These are phyloP conservation scores for Clanis bilineata DNA, from an alignment of 2,888 invertebrate genomes.

Conservation along the genomic window DNA sequence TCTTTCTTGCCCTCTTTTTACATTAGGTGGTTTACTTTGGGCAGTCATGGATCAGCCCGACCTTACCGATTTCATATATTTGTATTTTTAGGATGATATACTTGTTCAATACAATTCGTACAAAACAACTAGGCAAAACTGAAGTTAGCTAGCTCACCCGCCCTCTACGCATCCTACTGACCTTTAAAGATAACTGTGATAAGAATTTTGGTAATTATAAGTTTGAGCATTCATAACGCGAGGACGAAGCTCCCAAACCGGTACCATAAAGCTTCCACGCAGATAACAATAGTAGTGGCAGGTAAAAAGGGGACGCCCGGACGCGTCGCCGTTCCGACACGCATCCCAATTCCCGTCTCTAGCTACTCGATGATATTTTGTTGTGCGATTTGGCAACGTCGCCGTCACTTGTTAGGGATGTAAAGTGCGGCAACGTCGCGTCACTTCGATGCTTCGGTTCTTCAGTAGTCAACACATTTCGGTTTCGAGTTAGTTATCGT, in stretches of 20 bases:
- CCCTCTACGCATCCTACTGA: too few species aligned
- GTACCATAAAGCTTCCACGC: slow-evolving; percentile 26
- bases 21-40: too few species aligned
- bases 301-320: slow-evolving; percentile 53
- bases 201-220: slow-evolving; percentile 9
- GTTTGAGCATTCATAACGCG: not conserved
- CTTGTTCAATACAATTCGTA: too few species aligned
- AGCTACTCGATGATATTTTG: slow-evolving; percentile 44
- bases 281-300: slow-evolving; percentile 48
- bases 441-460: not conserved
- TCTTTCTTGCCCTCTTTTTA: too few species aligned
- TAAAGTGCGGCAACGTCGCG: slow-evolving; percentile 49
- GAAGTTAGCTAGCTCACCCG: too few species aligned
- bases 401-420: slow-evolving; percentile 49
- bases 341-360: slow-evolving; percentile 50
- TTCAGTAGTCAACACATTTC: not conserved
- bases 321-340: slow-evolving; percentile 24
- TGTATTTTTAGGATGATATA: too few species aligned
- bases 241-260: slow-evolving; percentile 23
- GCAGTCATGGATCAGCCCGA: too few species aligned
- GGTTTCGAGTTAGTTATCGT: not conserved
- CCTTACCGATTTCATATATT: too few species aligned
- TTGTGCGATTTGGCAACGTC: slow-evolving; percentile 63
- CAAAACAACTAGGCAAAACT: too few species aligned
- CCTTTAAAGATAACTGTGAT: not conserved